Percentiles rank a stretch among this genome's conserved stretches.
Conservation (phyloP, 2,888 invertebrate genomes). For the Drosophila tanythrix region DNA sequence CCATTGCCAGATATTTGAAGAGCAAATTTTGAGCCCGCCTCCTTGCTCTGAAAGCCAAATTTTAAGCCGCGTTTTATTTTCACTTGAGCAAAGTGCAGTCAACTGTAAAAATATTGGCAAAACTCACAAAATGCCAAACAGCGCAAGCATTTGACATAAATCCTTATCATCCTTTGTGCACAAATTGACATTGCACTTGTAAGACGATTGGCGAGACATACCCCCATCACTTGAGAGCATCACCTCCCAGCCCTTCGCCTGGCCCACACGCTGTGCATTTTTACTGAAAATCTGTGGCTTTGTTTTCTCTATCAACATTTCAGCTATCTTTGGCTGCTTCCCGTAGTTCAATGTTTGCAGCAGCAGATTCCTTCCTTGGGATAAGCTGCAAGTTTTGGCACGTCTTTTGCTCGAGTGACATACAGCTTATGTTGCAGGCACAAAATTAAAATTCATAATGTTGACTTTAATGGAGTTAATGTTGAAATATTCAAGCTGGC, state of each 20-base stretch:
- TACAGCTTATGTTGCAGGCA: constrained; percentile 30
- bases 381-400: constrained; percentile 21
- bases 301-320: constrained; percentile 32
- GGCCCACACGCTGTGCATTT: constrained; percentile 4
- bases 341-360: constrained; percentile 15
- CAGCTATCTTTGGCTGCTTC: constrained; percentile 21
- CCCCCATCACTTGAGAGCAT: constrained; percentile 33
- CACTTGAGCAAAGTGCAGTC: constrained; percentile 60
- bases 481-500: constrained; percentile 65
- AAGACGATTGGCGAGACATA: constrained; percentile 71
- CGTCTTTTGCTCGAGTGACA: constrained; percentile 29
- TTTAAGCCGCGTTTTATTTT: constrained; percentile 52
- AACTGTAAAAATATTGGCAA: constrained; percentile 72
- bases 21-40: not conserved
- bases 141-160: constrained; percentile 75
- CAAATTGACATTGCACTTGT: constrained; percentile 80
- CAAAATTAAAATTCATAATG: constrained; percentile 75
- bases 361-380: not conserved
- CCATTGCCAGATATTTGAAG: constrained; percentile 5
- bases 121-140: constrained; percentile 66
- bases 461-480: constrained; percentile 67
- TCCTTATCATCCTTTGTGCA: constrained; percentile 79
- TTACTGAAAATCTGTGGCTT: constrained; percentile 26
- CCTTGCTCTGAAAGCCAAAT: not conserved
- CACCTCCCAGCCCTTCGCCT: not conserved